Conservation (phyloP, 2,113 vertebrate genomes). For the Recurvirostra avosetta region DNA sequence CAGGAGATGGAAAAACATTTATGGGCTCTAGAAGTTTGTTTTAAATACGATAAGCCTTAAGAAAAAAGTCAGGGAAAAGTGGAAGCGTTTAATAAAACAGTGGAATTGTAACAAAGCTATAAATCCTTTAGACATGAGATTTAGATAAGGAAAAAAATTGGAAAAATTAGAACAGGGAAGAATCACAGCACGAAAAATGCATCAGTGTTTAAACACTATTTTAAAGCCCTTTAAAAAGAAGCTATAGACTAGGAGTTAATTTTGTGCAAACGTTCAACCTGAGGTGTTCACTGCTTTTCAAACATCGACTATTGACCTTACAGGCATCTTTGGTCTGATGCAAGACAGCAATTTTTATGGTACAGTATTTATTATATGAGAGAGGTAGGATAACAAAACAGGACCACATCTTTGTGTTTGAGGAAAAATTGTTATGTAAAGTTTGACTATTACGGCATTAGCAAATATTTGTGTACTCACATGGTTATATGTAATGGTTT, state of each 20-base stretch:
- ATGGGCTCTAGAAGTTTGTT: not conserved
- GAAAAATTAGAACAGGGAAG: not conserved
- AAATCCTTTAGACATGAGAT: not conserved
- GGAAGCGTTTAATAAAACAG: not conserved
- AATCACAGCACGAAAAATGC: not conserved
- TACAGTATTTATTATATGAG: not conserved
- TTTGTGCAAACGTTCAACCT: not conserved
- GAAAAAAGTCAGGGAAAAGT: not conserved
- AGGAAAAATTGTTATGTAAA: not conserved
- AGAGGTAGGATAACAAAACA: not conserved
- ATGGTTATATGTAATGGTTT: not conserved
- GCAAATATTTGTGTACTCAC: not conserved
- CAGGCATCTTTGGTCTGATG: not conserved
- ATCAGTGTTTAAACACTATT: not conserved
- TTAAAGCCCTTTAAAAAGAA: not conserved
- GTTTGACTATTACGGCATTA: not conserved
- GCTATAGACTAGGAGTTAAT: not conserved
- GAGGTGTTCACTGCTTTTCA: not conserved
- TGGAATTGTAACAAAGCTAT: constrained; percentile 2
- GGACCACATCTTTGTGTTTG: not conserved
- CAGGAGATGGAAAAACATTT: not conserved
- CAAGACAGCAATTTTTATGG: not conserved
- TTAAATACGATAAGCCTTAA: constrained; percentile 12
- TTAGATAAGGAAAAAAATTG: not conserved
- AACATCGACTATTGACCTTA: not conserved